Conservation (phyloP, 2,797 vertebrate species). For the Premnoplex brunnescens region DNA sequence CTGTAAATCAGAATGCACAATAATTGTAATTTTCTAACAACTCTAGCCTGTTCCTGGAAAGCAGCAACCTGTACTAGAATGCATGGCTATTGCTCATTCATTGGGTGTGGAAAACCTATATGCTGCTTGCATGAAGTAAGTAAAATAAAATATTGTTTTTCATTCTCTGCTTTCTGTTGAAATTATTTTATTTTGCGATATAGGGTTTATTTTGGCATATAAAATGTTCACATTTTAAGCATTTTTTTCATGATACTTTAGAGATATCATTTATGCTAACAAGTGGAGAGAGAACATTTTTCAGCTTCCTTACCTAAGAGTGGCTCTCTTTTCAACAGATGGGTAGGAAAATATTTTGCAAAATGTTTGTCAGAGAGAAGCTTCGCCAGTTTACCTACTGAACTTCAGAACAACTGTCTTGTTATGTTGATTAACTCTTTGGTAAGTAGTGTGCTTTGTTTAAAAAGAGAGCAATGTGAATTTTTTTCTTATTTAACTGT, state of each 20-base stretch:
- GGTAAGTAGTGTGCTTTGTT: slow-evolving; percentile 78
- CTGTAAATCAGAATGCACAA: not conserved
- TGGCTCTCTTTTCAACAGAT: slow-evolving; percentile 76
- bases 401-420: slow-evolving; percentile 88
- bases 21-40: slow-evolving; percentile 57
- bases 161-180: slow-evolving; percentile 2
- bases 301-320: slow-evolving; percentile 8
- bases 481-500: slow-evolving; percentile 8
- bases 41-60: slow-evolving; percentile 85
- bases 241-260: not conserved
- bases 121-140: slow-evolving; percentile 88
- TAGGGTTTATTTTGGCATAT: not conserved
- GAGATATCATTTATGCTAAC: not conserved
- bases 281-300: not conserved
- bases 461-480: not conserved
- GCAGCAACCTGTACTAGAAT: slow-evolving; percentile 86
- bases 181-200: not conserved
- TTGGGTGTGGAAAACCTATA: slow-evolving; percentile 86
- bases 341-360: slow-evolving; percentile 89
- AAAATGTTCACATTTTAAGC: not conserved
- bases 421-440: slow-evolving; percentile 82
- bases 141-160: slow-evolving; percentile 30
- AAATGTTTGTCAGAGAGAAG: slow-evolving; percentile 92
- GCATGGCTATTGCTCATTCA: slow-evolving; percentile 88
- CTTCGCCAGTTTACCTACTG: slow-evolving; percentile 86